A percentile compares a stretch with the other conserved stretches of the same genome.
These are phyloP conservation scores for Mesoclemmys tuberculata DNA, from an alignment of 2,113 vertebrate genomes.

Conservation along the genomic window DNA sequence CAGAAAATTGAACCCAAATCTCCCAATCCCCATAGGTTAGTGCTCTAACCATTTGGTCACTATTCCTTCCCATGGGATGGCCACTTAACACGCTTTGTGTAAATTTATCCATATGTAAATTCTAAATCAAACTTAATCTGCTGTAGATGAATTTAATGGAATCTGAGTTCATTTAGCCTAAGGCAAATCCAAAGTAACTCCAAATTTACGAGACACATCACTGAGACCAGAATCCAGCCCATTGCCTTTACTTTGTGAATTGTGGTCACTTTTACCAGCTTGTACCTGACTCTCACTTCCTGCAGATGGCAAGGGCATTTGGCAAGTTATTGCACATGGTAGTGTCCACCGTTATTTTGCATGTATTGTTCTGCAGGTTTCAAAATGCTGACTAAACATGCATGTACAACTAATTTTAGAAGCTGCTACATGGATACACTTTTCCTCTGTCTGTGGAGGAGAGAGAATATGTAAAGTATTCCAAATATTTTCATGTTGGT, in stretches of 20 bases:
- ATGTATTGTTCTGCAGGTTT: neutral
- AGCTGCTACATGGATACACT: neutral
- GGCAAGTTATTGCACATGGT: neutral
- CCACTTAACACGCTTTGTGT: neutral
- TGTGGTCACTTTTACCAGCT: neutral
- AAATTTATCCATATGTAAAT: fast-evolving
- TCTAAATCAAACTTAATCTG: neutral
- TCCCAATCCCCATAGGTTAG: neutral
- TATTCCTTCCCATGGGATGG: neutral
- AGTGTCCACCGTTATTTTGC: neutral
- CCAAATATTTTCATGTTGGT: neutral
- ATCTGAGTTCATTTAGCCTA: neutral
- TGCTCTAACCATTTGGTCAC: fast-evolving
- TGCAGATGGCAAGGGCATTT: neutral
- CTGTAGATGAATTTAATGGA: neutral
- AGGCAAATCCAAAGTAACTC: neutral
- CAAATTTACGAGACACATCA: neutral
- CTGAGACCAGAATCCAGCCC: neutral
- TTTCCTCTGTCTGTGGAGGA: neutral
- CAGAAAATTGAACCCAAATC: neutral
- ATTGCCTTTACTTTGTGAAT: neutral
- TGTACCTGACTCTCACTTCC: fast-evolving
- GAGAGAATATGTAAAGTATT: neutral
- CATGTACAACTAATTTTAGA: neutral
- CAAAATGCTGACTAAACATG: neutral